These are phyloP conservation scores for Arnoldichthys spilopterus DNA, from an alignment of 2,797 vertebrate genomes.

Conservation along the genomic window DNA sequence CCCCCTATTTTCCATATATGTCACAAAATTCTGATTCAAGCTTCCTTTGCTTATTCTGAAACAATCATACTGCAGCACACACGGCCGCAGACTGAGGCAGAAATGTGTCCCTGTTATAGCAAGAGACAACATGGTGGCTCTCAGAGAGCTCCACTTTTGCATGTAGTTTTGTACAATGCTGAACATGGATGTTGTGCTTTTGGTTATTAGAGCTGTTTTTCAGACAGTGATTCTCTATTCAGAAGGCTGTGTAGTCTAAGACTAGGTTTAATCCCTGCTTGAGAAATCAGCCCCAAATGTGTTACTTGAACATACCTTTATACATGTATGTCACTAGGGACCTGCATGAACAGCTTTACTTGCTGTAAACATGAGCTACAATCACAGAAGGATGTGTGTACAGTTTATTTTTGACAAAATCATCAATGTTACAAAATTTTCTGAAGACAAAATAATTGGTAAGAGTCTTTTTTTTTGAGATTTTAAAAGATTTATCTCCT, in stretches of 20 bases:
- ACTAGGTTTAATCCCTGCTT: too few species aligned
- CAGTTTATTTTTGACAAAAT: too few species aligned
- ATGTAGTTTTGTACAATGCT: background rate
- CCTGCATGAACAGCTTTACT: background rate
- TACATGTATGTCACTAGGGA: background rate
- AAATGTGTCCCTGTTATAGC: background rate
- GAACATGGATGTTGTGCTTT: background rate
- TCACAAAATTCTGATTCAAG: background rate
- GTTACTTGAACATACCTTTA: background rate
- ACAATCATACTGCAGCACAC: background rate
- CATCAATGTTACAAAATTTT: too few species aligned
- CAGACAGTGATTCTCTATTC: too few species aligned
- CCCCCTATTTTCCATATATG: background rate
- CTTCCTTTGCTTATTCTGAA: background rate
- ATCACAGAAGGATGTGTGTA: background rate
- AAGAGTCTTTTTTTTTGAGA: too few species aligned
- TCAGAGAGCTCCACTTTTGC: background rate
- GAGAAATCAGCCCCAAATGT: too few species aligned
- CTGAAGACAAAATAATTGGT: too few species aligned
- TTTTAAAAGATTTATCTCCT: too few species aligned
- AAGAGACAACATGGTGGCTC: background rate
- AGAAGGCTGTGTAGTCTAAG: too few species aligned
- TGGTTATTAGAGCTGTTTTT: background rate
- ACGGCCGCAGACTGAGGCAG: background rate
- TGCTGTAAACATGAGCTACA: background rate